Conservation (phyloP, 2,888 invertebrate species). For the Ectemnius cavifrons region DNA sequence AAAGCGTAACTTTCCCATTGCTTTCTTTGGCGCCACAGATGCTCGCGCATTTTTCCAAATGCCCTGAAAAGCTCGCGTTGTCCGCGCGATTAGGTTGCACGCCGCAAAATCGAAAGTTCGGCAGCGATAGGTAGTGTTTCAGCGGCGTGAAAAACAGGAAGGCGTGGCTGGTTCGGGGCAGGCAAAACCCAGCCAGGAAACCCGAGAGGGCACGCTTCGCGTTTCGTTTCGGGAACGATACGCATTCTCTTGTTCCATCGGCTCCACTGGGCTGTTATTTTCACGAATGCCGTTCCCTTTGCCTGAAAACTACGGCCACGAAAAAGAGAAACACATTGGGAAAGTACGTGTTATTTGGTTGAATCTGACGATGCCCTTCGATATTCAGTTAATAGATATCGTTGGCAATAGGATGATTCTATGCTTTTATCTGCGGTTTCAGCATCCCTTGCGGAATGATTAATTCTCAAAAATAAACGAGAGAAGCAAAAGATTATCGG, state of each 20-base stretch:
- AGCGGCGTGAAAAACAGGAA: too few relatives aligned
- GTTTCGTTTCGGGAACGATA: conserved; percentile 48
- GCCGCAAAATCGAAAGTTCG: conserved; percentile 39
- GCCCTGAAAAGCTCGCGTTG: conserved; percentile 24
- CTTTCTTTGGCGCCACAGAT: too few relatives aligned
- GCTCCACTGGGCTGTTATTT: conserved; percentile 32
- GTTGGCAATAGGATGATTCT: too few relatives aligned
- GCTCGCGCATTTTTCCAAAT: not conserved
- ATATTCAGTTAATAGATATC: too few relatives aligned
- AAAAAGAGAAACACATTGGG: conserved; percentile 22
- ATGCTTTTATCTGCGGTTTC: too few relatives aligned
- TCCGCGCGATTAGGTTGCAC: conserved; percentile 46
- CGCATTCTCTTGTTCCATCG: conserved; percentile 26
- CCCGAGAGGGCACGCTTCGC: conserved; percentile 44
- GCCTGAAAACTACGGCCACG: conserved; percentile 36
- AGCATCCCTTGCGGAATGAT: too few relatives aligned
- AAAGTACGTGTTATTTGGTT: conserved; percentile 12
- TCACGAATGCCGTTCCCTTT: conserved; percentile 30
- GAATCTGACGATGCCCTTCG: not conserved
- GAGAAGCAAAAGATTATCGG: too few relatives aligned
- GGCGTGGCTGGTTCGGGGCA: too few relatives aligned
- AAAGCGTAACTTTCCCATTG: too few relatives aligned
- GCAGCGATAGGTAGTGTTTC: too few relatives aligned
- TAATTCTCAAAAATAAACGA: too few relatives aligned
- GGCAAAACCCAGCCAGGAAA: conserved; percentile 52